phyloP scores from a whole-genome alignment of 1,140 invertebrate genomes.

The Planococcus citri region DNA sequence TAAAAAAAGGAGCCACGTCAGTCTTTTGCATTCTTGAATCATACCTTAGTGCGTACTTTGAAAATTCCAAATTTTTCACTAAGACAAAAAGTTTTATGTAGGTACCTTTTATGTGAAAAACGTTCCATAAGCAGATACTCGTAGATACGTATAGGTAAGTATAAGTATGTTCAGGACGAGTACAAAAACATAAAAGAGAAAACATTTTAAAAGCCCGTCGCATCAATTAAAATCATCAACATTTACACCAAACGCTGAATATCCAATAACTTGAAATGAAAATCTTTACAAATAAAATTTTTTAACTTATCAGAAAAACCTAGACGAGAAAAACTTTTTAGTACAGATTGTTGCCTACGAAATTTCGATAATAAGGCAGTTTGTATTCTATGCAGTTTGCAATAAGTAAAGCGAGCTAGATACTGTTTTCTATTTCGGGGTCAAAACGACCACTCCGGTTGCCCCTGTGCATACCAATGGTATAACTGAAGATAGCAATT shows the following conservation, averaged over 20 bases:
- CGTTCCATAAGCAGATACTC: too few relatives aligned
- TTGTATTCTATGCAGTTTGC: conserved; percentile 8
- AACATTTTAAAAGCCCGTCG: too few relatives aligned
- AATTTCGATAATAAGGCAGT: conserved; percentile 6
- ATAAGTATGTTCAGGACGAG: too few relatives aligned
- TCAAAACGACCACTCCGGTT: conserved; percentile 15
- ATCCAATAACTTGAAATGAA: background rate
- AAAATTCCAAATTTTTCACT: too few relatives aligned
- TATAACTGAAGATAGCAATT: conserved; percentile 10
- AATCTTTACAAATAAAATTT: background rate
- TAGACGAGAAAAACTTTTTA: background rate
- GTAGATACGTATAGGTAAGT: too few relatives aligned
- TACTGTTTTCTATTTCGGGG: conserved; percentile 15
- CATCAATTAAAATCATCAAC: too few relatives aligned
- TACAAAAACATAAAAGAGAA: too few relatives aligned
- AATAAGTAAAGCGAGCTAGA: conserved; percentile 17
- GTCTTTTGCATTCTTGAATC: too few relatives aligned
- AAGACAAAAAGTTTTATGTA: too few relatives aligned
- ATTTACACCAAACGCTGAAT: background rate
- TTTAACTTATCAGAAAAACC: background rate
- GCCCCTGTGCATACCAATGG: conserved; percentile 11
- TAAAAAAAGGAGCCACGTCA: too few relatives aligned
- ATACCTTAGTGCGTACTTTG: too few relatives aligned
- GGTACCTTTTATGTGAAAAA: too few relatives aligned
- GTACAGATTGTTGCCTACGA: conserved; percentile 2